These are phyloP conservation scores for Tachuris rubrigastra DNA, from an alignment of 2,113 vertebrate species.

Conservation along the genomic window DNA sequence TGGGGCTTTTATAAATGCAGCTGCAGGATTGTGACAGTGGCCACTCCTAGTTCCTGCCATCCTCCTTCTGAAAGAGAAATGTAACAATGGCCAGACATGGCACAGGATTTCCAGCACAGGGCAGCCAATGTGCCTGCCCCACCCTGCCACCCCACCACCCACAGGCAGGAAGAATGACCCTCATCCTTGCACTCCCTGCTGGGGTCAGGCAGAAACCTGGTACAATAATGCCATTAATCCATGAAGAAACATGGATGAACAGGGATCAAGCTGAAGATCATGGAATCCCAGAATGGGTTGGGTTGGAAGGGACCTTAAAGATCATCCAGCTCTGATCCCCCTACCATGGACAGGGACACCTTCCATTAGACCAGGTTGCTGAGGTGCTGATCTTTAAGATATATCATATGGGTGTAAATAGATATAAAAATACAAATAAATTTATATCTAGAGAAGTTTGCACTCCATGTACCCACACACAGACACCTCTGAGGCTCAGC, in stretches of 20 bases:
- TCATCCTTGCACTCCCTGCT: fast-evolving
- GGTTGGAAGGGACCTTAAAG: not conserved
- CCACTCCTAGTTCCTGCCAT: not conserved
- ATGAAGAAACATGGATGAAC: fast-evolving
- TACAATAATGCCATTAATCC: fast-evolving
- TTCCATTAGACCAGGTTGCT: not conserved
- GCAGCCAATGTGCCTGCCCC: not conserved
- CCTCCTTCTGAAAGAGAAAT: not conserved
- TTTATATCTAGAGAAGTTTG: too few species aligned
- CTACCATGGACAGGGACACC: not conserved
- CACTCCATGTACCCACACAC: fast-evolving
- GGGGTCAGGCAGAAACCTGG: not conserved
- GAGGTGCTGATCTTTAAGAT: not conserved
- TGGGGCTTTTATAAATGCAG: fast-evolving
- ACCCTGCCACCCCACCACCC: not conserved
- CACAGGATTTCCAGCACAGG: not conserved
- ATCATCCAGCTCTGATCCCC: not conserved
- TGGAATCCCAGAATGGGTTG: not conserved
- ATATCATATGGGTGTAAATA: not conserved
- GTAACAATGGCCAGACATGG: not conserved
- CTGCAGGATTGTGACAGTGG: fast-evolving
- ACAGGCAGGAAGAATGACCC: fast-evolving
- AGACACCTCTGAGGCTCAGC: not conserved
- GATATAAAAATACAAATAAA: fast-evolving
- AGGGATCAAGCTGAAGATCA: not conserved